Conservation (phyloP, 2,888 invertebrate species). For the Volucella inflata region DNA sequence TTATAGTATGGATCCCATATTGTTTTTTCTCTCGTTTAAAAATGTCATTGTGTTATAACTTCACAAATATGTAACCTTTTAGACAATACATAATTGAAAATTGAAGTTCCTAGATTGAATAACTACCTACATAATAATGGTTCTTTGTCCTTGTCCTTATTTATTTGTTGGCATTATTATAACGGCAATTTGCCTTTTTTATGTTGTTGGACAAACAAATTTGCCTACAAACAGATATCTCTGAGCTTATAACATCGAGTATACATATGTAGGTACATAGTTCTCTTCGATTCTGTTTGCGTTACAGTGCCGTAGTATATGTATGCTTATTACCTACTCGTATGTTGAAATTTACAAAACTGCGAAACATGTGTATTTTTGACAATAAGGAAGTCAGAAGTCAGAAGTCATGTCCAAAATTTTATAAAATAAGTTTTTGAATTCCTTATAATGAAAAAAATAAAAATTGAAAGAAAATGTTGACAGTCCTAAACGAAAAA, state of each 20-base stretch:
- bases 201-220: conserved; percentile 29
- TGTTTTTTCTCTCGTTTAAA: not conserved
- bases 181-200: conserved; percentile 18
- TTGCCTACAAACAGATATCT: conserved; percentile 59
- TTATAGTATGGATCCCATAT: not conserved
- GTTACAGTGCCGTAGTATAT: conserved; percentile 2
- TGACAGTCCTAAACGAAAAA: no score
- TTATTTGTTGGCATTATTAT: conserved; percentile 34
- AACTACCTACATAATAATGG: conserved; percentile 20
- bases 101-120: conserved; percentile 50
- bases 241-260: conserved; percentile 69
- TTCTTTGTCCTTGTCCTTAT: conserved; percentile 60
- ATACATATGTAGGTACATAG: conserved; percentile 37
- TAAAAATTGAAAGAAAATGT: no score
- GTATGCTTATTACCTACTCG: conserved; percentile 8
- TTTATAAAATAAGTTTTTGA: no score
- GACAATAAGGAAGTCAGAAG: no score
- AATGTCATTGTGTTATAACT: conserved; percentile 43
- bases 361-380: conserved; percentile 2
- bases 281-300: conserved; percentile 30
- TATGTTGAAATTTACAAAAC: conserved; percentile 56
- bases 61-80: conserved; percentile 60
- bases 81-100: conserved; percentile 63
- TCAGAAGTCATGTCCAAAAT: no score
- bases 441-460: no score